Evolutionary conservation across 2,113 vertebrate genomes (phyloP), one percentile per base, ranked within the genome.

Genomic region (Trachemys scripta): DNA sequence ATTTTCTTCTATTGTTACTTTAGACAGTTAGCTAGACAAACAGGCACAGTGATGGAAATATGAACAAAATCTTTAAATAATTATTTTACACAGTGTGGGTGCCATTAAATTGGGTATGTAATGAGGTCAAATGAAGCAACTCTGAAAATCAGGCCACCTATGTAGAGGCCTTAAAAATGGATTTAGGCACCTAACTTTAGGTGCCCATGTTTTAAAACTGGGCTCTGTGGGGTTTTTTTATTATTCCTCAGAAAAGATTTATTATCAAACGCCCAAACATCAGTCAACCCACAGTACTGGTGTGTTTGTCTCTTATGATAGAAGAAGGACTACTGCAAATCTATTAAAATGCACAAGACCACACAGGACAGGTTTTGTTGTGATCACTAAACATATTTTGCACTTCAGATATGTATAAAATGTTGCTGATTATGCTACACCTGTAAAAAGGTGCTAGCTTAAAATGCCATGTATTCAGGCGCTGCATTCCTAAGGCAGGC

Each of bases 251-350:
- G 65, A 72, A 72, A n/a, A 72, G 8, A 78, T 12, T 42, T 78
- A 4, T 45, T 81, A 84, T 82, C 0, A 0, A 8, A 53, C 53
- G 84, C 51, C 81, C 27, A 81, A 93, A 75, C 11, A 82, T 91
- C 0, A 0, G 53, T 54, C 35, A 93, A 65, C 1, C 9, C 8
- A 45, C 42, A 65, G 0, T 0, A 0, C 38, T 0, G 1, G 35
- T 7, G 59, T 54, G 22, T 80, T 51, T 1, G 4, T 17, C 90
- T 95, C 19, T 27, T 72, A 51, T 56, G 80, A 92, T 20, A 0
- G 0, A 29, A 16, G 29, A 86, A 35, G 1, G 12, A 42, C 13
- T 56, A 42, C 47, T 1, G 4, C 0, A 0, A 90, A 31, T 1
- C 0, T 53, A 49, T 3, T 57, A 53, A 14, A 4, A 57, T 42